A percentile compares a stretch with the other conserved stretches of the same genome.
Conservation (phyloP, 2,888 invertebrate species). For the Tinea pellionella region DNA sequence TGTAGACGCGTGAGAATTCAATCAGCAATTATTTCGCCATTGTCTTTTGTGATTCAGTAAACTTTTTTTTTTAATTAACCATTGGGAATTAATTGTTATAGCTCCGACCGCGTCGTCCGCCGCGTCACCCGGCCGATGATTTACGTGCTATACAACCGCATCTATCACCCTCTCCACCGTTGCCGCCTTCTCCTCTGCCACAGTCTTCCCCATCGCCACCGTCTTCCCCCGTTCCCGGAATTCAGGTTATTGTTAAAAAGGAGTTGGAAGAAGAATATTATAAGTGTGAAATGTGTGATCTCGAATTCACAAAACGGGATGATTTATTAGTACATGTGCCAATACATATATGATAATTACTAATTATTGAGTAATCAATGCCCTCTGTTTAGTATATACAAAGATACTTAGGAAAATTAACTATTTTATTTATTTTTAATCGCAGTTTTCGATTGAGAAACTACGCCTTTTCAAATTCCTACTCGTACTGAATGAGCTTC, state of each 20-base stretch:
- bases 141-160: slow-evolving; percentile 41
- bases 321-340: slow-evolving; percentile 81
- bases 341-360: slow-evolving; percentile 77
- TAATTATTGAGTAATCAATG: no score
- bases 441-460: no score
- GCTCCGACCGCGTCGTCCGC: slow-evolving; percentile 40
- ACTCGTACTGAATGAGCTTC: no score
- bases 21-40: no score
- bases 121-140: slow-evolving; percentile 53
- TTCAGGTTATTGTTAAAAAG: no score
- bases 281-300: slow-evolving; percentile 86
- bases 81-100: not conserved
- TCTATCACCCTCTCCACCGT: slow-evolving; percentile 22
- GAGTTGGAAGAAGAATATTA: slow-evolving; percentile 60
- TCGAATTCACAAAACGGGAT: slow-evolving; percentile 78
- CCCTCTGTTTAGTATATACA: no score
- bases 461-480: no score
- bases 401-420: no score
- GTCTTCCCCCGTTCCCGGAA: no score
- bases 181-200: slow-evolving; percentile 19
- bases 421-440: no score
- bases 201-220: slow-evolving; percentile 17
- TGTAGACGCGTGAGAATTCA: no score
- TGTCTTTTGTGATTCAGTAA: no score
- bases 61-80: not conserved